Evolutionary conservation across 2,888 invertebrate genomes (phyloP), one percentile per base, ranked within the genome.

Genomic region (Diarsia mendica): DNA sequence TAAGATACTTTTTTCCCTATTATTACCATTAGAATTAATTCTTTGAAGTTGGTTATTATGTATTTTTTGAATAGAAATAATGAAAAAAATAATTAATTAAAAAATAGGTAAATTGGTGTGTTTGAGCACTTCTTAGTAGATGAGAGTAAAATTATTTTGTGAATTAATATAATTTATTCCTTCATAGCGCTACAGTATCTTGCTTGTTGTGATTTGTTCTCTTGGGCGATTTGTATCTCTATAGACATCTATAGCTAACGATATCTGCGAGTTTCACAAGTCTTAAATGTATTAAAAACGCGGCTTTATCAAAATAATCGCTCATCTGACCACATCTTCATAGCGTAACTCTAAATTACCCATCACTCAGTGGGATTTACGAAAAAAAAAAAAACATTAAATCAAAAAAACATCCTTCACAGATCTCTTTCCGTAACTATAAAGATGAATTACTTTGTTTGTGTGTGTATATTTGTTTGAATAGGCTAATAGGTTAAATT

Each of bases 401-500:
- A 55, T 39, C 8, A 82, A 85, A 85, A 87, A 79, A 44, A 15
- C 63, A 44, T 83, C 80, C 84, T 82, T 67, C 82, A 85, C 89
- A 92, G 93, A 95, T 94, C 94, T 94, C 94, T 93, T 89, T 92
- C 89, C 87, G 67, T 85, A 90, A 82, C n/a, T 88, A 74, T 90
- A 89, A 87, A 88, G 85, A 84, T 77, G 53, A 80, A 72, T 77
- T 80, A 72, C 76, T 88, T 93, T 90, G 91, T 93, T 94, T 93
- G 93, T 94, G 94, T 94, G 94, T 95, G 95, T 95, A 96, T 95
- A 95, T 95, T 95, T 94, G 95, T 95, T 96, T 94, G 91, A 86
- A 77, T 94, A 95, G 93, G 89, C 88, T 93, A 95, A 92, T 96
- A 95, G 95, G 92, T 92, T 95, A 94, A 94, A 95, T 94, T 93